Conservation (phyloP, 2,113 vertebrate genomes). For the Channa argus region DNA sequence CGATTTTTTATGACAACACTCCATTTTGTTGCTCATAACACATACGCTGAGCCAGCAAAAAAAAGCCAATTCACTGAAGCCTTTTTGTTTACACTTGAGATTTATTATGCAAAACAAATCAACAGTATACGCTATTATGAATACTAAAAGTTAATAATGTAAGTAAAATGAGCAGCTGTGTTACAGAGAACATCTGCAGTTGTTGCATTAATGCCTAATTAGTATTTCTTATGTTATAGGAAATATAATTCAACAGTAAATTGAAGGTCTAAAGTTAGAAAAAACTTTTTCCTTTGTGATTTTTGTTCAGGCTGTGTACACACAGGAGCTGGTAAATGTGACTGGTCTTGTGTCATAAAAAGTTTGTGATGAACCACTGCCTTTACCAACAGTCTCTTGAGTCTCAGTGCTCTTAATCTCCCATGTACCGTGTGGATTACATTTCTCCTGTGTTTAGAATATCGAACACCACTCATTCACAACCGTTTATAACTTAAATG, state of each 20-base stretch:
- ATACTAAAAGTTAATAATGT: conserved; percentile 40
- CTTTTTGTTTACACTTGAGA: conserved; percentile 38
- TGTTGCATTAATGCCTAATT: conserved; percentile 46
- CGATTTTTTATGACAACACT: neutral
- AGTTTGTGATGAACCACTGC: neutral
- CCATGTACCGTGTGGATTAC: neutral
- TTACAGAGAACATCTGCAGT: conserved; percentile 39
- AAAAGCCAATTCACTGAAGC: conserved; percentile 14
- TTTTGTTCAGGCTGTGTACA: neutral
- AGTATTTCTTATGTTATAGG: conserved; percentile 24
- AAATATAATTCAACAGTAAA: conserved; percentile 39
- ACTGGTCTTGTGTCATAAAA: neutral
- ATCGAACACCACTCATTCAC: neutral
- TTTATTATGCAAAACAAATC: conserved; percentile 30
- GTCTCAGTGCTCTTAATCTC: neutral
- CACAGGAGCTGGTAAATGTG: neutral
- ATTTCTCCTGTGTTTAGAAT: neutral
- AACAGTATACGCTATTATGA: conserved; percentile 33
- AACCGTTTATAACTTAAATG: too few relatives aligned
- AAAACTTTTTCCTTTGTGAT: too few relatives aligned
- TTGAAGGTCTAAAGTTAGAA: conserved; percentile 1
- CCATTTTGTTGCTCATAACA: neutral
- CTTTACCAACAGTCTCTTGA: neutral
- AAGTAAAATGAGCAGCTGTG: conserved; percentile 31
- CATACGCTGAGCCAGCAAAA: conserved; percentile 34